Percentiles rank a stretch among this genome's conserved stretches.
phyloP scores from a whole-genome alignment of 1,140 invertebrate genomes.

The Heliconius himera region DNA sequence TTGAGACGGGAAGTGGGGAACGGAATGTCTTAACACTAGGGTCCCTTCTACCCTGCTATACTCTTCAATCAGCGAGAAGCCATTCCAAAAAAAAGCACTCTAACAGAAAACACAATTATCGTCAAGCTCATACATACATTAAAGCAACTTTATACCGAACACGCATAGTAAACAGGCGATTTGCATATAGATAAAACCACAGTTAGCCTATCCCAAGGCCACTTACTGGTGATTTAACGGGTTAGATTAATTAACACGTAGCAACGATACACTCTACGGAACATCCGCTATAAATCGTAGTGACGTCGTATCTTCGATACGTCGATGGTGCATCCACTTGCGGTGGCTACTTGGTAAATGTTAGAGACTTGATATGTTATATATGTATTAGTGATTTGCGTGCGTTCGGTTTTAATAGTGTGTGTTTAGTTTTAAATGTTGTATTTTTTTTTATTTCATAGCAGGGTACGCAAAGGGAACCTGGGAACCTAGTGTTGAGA shows the following conservation, averaged over 20 bases:
- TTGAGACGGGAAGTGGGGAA: too few species aligned
- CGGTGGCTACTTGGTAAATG: constrained; percentile 3
- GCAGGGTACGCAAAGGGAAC: too few species aligned
- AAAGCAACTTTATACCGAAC: constrained; percentile 24
- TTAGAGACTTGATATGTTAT: not conserved
- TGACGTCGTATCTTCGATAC: constrained; percentile 50
- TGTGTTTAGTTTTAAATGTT: too few species aligned
- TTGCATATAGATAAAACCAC: constrained; percentile 48
- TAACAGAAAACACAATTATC: not conserved
- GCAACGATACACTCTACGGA: constrained; percentile 29
- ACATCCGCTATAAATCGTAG: constrained; percentile 56
- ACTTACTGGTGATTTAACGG: constrained; percentile 48
- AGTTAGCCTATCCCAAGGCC: constrained; percentile 50
- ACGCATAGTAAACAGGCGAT: constrained; percentile 42
- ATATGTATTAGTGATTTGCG: too few species aligned
- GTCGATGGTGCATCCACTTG: constrained; percentile 43
- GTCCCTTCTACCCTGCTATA: too few species aligned
- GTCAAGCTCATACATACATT: not conserved
- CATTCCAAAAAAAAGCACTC: too few species aligned
- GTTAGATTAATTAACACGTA: constrained; percentile 65
- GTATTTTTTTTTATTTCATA: too few species aligned
- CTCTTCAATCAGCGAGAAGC: too few species aligned
- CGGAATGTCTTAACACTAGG: too few species aligned
- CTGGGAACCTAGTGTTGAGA: too few species aligned
- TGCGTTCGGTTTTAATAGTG: too few species aligned